Evolutionary conservation across 92 coral and sea anemone species (phyloP).

Genomic region (Phenganax subtilis): DNA sequence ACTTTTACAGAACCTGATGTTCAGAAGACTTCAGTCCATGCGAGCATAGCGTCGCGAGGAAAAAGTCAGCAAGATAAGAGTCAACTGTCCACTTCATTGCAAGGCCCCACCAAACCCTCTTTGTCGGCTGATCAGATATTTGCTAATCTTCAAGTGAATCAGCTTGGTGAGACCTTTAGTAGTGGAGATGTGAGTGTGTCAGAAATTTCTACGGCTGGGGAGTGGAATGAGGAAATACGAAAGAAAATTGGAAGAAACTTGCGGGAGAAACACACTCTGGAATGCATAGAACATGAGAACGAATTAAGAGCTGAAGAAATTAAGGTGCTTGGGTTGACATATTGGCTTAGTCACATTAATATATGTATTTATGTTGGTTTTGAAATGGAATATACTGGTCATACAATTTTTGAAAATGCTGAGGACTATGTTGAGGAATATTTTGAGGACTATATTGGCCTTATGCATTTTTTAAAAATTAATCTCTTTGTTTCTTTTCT

Average conservation of each 20-base stretch:
- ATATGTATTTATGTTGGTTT: too few relatives aligned
- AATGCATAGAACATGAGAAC: constrained; percentile 84
- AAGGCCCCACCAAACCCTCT: constrained; percentile 40
- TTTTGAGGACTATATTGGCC: not conserved
- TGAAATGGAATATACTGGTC: too few relatives aligned
- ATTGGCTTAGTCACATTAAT: too few relatives aligned
- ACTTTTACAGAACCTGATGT: constrained; percentile 16
- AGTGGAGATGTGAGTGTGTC: constrained; percentile 81
- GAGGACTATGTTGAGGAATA: too few relatives aligned
- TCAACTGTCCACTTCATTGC: constrained; percentile 6
- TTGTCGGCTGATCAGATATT: constrained; percentile 77
- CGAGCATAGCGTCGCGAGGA: not conserved
- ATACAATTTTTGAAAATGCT: too few relatives aligned
- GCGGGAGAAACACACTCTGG: constrained; percentile 95
- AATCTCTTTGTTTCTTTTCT: not conserved
- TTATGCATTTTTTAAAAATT: not conserved
- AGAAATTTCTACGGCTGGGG: constrained; percentile 75
- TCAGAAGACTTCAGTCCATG: constrained; percentile 18
- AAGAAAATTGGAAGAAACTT: constrained; percentile 73
- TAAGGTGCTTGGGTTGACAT: constrained; percentile 35
- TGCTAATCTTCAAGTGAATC: constrained; percentile 71
- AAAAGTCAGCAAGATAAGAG: constrained; percentile 7
- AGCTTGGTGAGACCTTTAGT: constrained; percentile 96
- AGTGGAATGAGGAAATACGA: constrained; percentile 78
- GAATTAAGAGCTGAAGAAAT: constrained; percentile 84